Percentiles rank a stretch among this genome's conserved stretches.
Evolutionary conservation across 2,113 vertebrate species (phyloP).

Genomic region (Bagarius yarrelli): DNA sequence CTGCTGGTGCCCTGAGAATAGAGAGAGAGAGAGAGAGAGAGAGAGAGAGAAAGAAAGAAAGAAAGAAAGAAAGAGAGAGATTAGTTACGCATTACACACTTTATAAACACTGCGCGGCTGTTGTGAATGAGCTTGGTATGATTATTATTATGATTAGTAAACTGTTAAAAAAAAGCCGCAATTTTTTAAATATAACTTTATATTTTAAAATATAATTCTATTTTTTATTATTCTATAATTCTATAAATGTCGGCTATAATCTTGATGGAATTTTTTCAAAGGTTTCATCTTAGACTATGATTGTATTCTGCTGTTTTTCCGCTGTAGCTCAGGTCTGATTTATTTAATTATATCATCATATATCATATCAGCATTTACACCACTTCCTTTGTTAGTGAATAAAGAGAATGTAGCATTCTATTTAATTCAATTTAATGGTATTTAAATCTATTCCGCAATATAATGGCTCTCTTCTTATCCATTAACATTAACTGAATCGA

Average conservation of each 20-base stretch:
- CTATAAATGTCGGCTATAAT: neutral
- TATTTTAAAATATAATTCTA: neutral
- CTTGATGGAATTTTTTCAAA: neutral
- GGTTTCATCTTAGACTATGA: neutral
- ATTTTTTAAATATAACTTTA: neutral
- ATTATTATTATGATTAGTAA: neutral
- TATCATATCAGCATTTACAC: neutral
- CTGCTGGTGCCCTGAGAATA: conserved; percentile 4
- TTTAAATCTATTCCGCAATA: neutral
- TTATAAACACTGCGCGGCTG: neutral
- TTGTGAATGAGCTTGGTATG: neutral
- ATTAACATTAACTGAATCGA: no score
- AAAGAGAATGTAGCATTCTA: neutral
- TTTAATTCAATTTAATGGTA: neutral
- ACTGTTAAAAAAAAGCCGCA: no score
- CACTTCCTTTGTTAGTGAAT: neutral
- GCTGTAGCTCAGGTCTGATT: neutral
- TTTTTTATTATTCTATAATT: neutral
- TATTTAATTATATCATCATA: neutral
- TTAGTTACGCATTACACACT: neutral
- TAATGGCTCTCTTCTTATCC: neutral
- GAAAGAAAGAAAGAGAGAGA: neutral
- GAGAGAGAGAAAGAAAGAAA: neutral
- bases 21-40: neutral
- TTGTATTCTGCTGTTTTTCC: neutral